Percentiles rank a stretch among this genome's conserved stretches.
phyloP scores from a whole-genome alignment of 2,888 invertebrate genomes.

The Drosophila pseudotakahashii region DNA sequence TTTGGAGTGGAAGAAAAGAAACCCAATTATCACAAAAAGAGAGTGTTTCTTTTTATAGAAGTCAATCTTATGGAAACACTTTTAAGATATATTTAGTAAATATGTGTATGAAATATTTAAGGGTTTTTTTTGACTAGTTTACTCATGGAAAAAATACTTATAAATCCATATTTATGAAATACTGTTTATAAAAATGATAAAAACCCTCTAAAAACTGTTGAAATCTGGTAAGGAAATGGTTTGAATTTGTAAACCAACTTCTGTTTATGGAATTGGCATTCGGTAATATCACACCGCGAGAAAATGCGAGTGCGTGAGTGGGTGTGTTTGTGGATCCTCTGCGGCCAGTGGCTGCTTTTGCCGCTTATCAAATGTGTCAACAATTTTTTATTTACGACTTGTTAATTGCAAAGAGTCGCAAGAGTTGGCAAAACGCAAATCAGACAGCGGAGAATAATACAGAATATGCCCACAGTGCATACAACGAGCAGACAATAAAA shows the following conservation, averaged over 20 bases:
- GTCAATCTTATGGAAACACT: neutral
- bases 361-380: constrained; percentile 71
- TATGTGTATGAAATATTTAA: neutral
- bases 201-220: neutral
- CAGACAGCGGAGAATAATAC: constrained; percentile 46
- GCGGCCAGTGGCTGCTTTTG: constrained; percentile 30
- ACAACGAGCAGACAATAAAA: constrained; percentile 67
- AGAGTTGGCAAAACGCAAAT: constrained; percentile 70
- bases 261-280: constrained; percentile 5
- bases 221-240: neutral
- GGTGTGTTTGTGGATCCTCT: neutral
- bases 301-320: constrained; percentile 8
- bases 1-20: constrained; percentile 1
- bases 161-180: neutral
- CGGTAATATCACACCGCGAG: constrained; percentile 15
- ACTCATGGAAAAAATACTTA: too few species aligned
- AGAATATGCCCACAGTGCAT: constrained; percentile 23
- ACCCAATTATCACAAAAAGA: neutral
- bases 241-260: neutral
- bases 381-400: constrained; percentile 76
- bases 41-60: neutral
- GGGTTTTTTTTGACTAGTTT: too few species aligned
- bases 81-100: too few species aligned
- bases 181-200: neutral
- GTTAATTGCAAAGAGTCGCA: constrained; percentile 76